Percentiles rank a stretch among this genome's conserved stretches.
Conservation (phyloP, 2,797 vertebrate genomes). For the Allobates femoralis region DNA sequence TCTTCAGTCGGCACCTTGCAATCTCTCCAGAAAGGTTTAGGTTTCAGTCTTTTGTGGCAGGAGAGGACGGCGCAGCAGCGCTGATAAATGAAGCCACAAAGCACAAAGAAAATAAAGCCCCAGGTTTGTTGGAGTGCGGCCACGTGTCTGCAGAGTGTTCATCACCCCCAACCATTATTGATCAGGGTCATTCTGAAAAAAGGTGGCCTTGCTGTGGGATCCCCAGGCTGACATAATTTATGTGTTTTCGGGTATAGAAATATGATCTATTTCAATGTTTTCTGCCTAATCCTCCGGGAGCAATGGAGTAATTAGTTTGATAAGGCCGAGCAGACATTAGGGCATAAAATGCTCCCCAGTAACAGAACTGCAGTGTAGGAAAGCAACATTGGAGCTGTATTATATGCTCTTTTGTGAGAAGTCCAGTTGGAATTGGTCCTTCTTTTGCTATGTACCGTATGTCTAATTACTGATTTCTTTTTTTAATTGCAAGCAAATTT, state of each 20-base stretch:
- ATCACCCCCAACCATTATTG: constrained; percentile 20
- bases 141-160: constrained; percentile 7
- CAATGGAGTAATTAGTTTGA: background rate
- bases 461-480: no score
- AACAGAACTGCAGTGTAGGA: background rate
- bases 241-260: no score
- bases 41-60: constrained; percentile 1
- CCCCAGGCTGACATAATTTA: background rate
- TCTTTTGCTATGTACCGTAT: no score
- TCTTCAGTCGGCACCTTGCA: background rate
- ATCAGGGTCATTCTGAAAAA: constrained; percentile 17
- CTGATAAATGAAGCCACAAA: constrained; percentile 22
- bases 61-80: background rate
- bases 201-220: constrained; percentile 1
- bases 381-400: no score
- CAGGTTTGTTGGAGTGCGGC: constrained; percentile 15
- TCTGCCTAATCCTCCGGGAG: background rate
- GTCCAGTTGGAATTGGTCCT: no score
- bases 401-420: no score
- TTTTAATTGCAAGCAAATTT: no score
- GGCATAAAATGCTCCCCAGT: background rate
- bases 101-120: background rate
- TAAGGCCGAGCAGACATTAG: background rate
- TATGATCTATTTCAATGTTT: background rate
- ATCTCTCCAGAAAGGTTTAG: background rate